Base-by-base conservation (phyloP, 2,888 invertebrate species). In the Drosophila meridionalis region DNA sequence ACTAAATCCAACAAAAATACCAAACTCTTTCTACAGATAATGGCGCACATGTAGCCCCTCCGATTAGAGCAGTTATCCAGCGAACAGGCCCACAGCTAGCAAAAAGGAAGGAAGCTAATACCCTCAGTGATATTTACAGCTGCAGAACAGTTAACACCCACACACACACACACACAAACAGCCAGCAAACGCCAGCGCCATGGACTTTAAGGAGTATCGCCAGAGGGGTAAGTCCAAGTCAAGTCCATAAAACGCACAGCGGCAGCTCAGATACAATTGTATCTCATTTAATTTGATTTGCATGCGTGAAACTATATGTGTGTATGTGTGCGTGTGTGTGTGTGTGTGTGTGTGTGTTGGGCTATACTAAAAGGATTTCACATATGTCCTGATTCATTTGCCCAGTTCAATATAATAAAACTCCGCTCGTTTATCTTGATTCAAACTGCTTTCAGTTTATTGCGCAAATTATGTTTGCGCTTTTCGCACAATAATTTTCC, bases 191-290 rank as follows among this genome's bases (percentile, higher is more conserved):
- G 58, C 57, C 68, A 69, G 57, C 50, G 78, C 70, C 56, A 94
- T 95, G 94, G 94, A 94, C 87, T 93, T 93, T 67, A 92, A 93
- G 69, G 94, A 95, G 91, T 94, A 94, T 87, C 92, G 94, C 66
- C 92, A 93, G 85, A 88, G 94, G 90, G 94, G 94, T 94, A 91
- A 94, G 94, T 92, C n/a, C 94, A 91, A 94, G 94, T 92, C n/a
- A 9, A 32, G 68, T 73, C 69, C 79, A 91, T 90, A 87, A 91
- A 88, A 71, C 76, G 72, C 90, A 80, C 84, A 85, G 87, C 87
- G 77, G 76, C 73, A 78, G 74, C 69, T 68, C 72, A 59, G 63
- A 45, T 80, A 77, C 59, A 82, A 66, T 63, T 76, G 69, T 71
- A 73, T 75, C 76, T 75, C 20, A 36, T 70, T 71, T 82, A 78